phyloP scores from a whole-genome alignment of 2,797 vertebrate species.

The Gambusia yucatana region DNA sequence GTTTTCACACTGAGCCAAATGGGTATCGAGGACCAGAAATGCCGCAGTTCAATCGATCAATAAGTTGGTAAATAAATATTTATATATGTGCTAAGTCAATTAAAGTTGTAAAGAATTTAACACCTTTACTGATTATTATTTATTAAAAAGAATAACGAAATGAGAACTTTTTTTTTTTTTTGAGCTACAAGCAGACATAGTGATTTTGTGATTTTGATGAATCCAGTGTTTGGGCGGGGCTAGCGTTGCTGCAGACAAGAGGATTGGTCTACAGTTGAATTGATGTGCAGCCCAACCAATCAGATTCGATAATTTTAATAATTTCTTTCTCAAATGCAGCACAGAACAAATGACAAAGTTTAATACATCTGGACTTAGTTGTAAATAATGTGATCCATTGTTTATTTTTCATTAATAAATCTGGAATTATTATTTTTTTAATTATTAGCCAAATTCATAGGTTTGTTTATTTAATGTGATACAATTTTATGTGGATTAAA shows the following conservation, averaged over 20 bases:
- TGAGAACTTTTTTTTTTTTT: not conserved
- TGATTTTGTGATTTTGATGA: too few relatives aligned
- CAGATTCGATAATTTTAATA: not conserved
- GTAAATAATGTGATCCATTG: not conserved
- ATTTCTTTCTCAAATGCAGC: not conserved
- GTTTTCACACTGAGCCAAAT: conserved; percentile 34
- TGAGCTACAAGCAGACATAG: not conserved
- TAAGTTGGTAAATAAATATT: not conserved
- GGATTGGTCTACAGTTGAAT: not conserved
- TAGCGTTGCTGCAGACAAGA: not conserved
- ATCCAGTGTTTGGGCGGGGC: not conserved
- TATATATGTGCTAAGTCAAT: not conserved
- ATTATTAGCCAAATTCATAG: not conserved
- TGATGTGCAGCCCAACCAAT: not conserved
- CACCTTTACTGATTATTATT: not conserved
- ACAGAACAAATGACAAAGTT: not conserved
- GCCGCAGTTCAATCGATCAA: not conserved
- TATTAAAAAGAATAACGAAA: not conserved
- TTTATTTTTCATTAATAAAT: not conserved
- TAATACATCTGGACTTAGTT: not conserved
- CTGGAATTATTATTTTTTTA: not conserved
- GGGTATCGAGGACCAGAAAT: not conserved
- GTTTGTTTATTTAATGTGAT: not conserved
- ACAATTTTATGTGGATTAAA: not conserved
- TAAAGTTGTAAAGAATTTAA: not conserved